Base-by-base conservation (phyloP, 2,888 invertebrate species). In the Melanophora roralis region DNA sequence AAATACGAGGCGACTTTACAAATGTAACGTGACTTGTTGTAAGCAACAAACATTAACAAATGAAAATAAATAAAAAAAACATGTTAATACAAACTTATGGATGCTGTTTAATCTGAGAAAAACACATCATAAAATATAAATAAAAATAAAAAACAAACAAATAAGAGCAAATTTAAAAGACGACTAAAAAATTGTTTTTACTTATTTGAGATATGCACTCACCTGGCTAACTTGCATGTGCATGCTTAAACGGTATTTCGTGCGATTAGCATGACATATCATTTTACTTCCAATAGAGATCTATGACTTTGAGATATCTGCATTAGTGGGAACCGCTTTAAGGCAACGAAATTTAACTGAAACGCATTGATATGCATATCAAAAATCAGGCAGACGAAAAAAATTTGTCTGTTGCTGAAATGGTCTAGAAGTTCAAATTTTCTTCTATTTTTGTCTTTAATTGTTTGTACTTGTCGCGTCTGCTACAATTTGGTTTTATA, bases 241-340 rank as follows among this genome's bases (percentile, higher is more conserved):
- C 67, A 59, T 60, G 51, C 74, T 71, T 75, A 75, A 79, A 79
- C 79, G 79, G 79, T 75, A 75, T 65, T 75, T 49, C 60, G 71
- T 53, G 59, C 60, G 74, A 75, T 75, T 75, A 75, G 51, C 69
- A 68, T 79, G 79, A 79, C 79, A 71, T 75, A 79, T 79, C 71
- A 71, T 71, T 79, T 79, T 75, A 75, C 79, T 75, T 69, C 59
- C 74, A 79, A 79, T 74, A 59, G 40, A 74, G 69, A 79, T 65
- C 64, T 73, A 51, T 78, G 72, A 73, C 78, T 73, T 49, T 60
- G 55, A 78, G 47, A 55, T 51, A 23, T 57, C 68, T 12, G 57
- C 38, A 32, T 43, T 60, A 51, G 49, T 65, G 53, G 36, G 57
- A 14, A 65, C 38, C 38, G 21, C 38, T 40, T 51, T 2, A 40